Percentiles rank a stretch among this genome's conserved stretches.
Evolutionary conservation across 2,888 invertebrate species (phyloP).

Genomic region (Nomada ferruginata): DNA sequence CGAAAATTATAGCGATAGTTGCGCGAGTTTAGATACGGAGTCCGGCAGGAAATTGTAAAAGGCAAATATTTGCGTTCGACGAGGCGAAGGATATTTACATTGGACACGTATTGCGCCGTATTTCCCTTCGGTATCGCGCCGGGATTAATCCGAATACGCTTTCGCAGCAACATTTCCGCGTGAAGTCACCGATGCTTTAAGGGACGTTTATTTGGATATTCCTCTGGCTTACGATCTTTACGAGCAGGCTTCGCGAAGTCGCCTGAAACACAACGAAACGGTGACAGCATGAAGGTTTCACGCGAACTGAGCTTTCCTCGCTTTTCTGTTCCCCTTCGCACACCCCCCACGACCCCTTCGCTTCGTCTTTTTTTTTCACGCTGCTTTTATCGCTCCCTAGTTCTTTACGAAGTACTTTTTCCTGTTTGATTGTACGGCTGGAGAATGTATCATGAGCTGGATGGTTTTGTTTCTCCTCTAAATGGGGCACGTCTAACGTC

Average conservation of each 20-base stretch:
- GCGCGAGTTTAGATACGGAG: background rate
- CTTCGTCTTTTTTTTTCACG: background rate
- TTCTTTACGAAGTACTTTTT: background rate
- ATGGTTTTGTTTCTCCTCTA: background rate
- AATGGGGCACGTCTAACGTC: no score
- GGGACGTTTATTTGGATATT: conserved; percentile 35
- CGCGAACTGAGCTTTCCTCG: background rate
- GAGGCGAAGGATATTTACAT: conserved; percentile 53
- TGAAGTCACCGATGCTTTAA: conserved; percentile 33
- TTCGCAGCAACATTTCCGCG: conserved; percentile 23
- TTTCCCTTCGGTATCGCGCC: conserved; percentile 39
- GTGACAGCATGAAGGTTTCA: background rate
- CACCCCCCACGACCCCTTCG: no score
- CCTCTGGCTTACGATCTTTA: conserved; percentile 23
- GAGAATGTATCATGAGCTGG: no score
- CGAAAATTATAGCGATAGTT: conserved; percentile 57
- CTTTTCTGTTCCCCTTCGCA: background rate
- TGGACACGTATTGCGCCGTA: conserved; percentile 54
- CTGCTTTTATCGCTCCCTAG: background rate
- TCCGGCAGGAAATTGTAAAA: conserved; percentile 49
- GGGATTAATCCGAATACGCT: conserved; percentile 51
- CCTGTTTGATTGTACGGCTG: no score
- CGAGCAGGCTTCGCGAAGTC: background rate
- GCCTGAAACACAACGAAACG: background rate
- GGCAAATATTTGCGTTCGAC: conserved; percentile 57